Percentiles rank a stretch among this genome's conserved stretches.
These are phyloP conservation scores for Drosophila seguyi DNA, from an alignment of 1,140 invertebrate genomes.

Conservation along the genomic window DNA sequence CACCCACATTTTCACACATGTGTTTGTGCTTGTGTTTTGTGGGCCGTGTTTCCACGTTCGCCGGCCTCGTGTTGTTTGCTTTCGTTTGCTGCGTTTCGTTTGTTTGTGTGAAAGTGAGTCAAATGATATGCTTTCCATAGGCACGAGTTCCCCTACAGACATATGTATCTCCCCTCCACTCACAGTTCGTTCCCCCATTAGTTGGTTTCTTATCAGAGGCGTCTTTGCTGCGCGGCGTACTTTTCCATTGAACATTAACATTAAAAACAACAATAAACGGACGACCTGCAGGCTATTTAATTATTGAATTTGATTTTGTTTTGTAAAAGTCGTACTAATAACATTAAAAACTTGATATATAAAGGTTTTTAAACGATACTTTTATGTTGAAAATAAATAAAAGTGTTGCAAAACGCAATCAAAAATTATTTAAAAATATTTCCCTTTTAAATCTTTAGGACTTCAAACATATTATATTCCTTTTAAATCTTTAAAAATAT, in stretches of 20 bases:
- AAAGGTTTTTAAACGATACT: no score
- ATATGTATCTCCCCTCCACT: neutral
- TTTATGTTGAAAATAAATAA: no score
- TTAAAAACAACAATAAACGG: conserved; percentile 2
- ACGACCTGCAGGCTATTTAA: conserved; percentile 49
- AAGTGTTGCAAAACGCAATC: neutral
- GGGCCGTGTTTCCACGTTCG: conserved; percentile 31
- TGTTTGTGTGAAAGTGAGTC: conserved; percentile 79
- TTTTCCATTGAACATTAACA: conserved; percentile 54
- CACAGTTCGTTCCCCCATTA: conserved; percentile 1
- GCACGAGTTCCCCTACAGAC: conserved; percentile 26
- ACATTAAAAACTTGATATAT: no score
- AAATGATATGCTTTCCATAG: conserved; percentile 50
- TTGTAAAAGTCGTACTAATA: neutral
- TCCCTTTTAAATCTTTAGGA: no score
- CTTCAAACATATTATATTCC: neutral
- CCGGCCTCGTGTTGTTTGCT: conserved; percentile 45
- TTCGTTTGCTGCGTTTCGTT: conserved; percentile 61
- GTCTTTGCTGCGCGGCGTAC: conserved; percentile 35
- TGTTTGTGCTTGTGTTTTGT: conserved; percentile 28
- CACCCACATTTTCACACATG: conserved; percentile 31
- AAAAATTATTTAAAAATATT: neutral
- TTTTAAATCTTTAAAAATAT: neutral
- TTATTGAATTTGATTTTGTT: conserved; percentile 41
- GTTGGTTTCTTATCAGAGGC: conserved; percentile 56